Percentiles rank a stretch among this genome's conserved stretches.
Evolutionary conservation across 92 coral and sea anemone species (phyloP).

Genomic region (Parazoanthus atlanticus): DNA sequence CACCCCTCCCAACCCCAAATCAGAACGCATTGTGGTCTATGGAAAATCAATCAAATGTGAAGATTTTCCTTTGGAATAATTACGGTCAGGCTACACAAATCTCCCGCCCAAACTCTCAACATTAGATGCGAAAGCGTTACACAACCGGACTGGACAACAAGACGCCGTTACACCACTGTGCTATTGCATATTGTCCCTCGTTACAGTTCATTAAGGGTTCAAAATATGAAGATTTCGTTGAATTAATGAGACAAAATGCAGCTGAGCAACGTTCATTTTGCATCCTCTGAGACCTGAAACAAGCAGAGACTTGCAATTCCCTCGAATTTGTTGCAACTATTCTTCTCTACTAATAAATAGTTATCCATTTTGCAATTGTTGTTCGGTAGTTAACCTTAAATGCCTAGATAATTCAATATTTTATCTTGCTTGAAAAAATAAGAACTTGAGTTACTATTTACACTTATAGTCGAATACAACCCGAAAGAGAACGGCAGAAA

Average conservation of each 20-base stretch:
- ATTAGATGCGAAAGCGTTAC: not conserved
- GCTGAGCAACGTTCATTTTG: no score
- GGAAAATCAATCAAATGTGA: not conserved
- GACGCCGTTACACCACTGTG: no score
- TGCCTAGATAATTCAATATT: not conserved
- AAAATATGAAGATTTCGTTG: no score
- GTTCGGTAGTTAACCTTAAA: not conserved
- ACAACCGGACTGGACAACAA: no score
- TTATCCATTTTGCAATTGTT: conserved; percentile 12
- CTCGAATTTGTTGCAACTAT: not conserved
- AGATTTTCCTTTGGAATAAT: not conserved
- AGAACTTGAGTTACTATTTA: conserved; percentile 13
- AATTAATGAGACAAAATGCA: no score
- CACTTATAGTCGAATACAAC: not conserved
- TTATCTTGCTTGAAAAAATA: conserved; percentile 20
- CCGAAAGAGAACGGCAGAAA: not conserved
- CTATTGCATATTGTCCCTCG: no score
- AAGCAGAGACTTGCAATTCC: not conserved
- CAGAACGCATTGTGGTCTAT: not conserved
- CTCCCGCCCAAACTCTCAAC: not conserved
- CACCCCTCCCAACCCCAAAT: no score
- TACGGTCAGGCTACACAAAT: not conserved
- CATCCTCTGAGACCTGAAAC: no score
- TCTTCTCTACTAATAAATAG: conserved; percentile 27
- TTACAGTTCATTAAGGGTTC: no score